Evolutionary conservation across 1,140 invertebrate genomes (phyloP), one percentile per base, ranked within the genome.

Genomic region (Theocolax elegans): DNA sequence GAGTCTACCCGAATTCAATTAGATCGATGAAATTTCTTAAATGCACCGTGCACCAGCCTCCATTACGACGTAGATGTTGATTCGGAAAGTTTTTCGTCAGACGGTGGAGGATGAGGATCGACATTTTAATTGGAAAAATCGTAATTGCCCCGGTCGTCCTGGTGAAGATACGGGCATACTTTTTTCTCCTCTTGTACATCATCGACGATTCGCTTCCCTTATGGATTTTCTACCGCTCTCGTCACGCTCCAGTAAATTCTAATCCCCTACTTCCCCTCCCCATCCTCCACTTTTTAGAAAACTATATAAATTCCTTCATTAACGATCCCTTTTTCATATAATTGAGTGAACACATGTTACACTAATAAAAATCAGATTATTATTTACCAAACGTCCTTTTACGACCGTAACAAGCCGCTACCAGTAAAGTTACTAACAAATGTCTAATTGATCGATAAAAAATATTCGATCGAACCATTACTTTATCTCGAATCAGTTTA

Each of bases 11-110:
- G 35, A 53, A 68, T 68, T 60, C 46, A 68, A 68, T 68, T 62
- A 68, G 35, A 60, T 62, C 66, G 66, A 68, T 60, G 56, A 62
- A 53, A 60, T 68, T 51, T 68, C 48, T 67, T 53, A 62, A 68
- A 53, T 19, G 66, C 56, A 53, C 38, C 56, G 13, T 23, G 35
- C 21, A 19, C 35, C 49, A 29, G 19, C 17, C 15, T 48, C 42
- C n/a, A 23, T 58, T 59, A 27, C 29, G 6, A 4, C 56, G 53
- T 27, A 62, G 56, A 68, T 51, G 66, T 27, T 67, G 54, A 67
- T 53, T 51, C 66, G 17, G 6, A 62, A 60, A 68, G 56, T 68
- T 68, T 68, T 68, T 53, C 42, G n/a, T 49, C 51, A 23, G 4
- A 27, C 35, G 27, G n/a, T 1, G 12, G 2, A 23, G 29, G 15